Evolutionary conservation across 2,113 vertebrate species (phyloP), one percentile per base, ranked within the genome.

Genomic region (Ardeotis arabs): DNA sequence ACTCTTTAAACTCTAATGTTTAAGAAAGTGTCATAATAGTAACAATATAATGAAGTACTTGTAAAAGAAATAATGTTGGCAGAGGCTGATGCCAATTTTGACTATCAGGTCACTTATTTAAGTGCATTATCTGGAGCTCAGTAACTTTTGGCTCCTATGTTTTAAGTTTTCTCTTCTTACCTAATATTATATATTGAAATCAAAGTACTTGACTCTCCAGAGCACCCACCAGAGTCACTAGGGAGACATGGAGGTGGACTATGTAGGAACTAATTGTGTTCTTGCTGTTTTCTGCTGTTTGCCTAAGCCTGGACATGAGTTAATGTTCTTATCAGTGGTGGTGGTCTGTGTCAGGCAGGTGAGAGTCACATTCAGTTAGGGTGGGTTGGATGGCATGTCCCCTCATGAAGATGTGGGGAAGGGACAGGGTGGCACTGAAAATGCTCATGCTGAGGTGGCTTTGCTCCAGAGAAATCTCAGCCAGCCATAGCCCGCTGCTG

Each of bases 301-400:
- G 33, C 24, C 50, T 16, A 31, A 84, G 27, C 24, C 59, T 63
- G 63, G 45, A 29, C 7, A 7, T 5, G 9, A 67, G 20, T 7
- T 39, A 18, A 3, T 24, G 56, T 2, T 72, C 49, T 29, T 28
- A 7, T 47, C 14, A 9, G 63, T 39, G 63, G 5, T 0, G 66
- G 47, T 33, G 23, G 24, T 22, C 68, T 60, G 20, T 41, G 14
- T 8, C 1, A 4, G 28, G 7, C 0, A 0, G 37, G 16, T 15
- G 1, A 37, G 4, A 33, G 12, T 14, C 35, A 4, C 24, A 10
- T 55, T 59, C 33, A 10, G 12, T 81, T 62, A 56, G 39, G 10
- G 39, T 13, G 14, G 47, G 7, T 28, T 72, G 49, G 49, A 4
- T 44, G 60, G 14, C 2, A 3, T n/a, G 9, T 53, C 18, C 47